A percentile compares a stretch with the other conserved stretches of the same genome.
phyloP scores from a whole-genome alignment of 30 jellyfish, hydroid and myxozoan species.

The Hydra vulgaris region DNA sequence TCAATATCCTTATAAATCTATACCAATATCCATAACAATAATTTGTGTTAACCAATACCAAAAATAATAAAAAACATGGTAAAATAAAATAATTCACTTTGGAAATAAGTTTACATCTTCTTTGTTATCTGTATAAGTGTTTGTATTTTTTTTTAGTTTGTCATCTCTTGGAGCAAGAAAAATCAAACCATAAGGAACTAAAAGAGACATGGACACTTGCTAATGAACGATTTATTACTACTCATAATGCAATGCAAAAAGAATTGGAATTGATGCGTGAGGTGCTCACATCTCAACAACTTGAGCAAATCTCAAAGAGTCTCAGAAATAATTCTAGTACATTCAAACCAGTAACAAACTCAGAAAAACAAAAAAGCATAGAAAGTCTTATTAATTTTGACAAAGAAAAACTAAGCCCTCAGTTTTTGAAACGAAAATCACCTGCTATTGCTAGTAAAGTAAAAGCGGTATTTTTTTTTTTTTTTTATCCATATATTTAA shows the following conservation, averaged over 20 bases:
- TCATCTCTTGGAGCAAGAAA: constrained; percentile 79
- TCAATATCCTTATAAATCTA: too few relatives aligned
- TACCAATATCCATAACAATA: too few relatives aligned
- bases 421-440: neutral
- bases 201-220: constrained; percentile 88
- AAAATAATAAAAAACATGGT: too few relatives aligned
- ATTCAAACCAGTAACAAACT: neutral
- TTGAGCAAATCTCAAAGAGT: constrained; percentile 57
- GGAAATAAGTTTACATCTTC: neutral
- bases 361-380: neutral
- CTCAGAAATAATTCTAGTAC: constrained; percentile 15
- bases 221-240: constrained; percentile 69
- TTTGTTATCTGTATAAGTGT: too few relatives aligned
- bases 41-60: too few relatives aligned
- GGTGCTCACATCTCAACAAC: constrained; percentile 58
- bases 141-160: constrained; percentile 55
- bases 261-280: constrained; percentile 57
- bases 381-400: neutral
- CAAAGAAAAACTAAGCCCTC: neutral
- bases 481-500: too few relatives aligned
- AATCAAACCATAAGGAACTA: constrained; percentile 56
- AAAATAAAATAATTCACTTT: too few relatives aligned
- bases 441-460: neutral
- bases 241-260: constrained; percentile 47
- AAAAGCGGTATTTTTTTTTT: neutral